Evolutionary conservation across 2,888 invertebrate genomes (phyloP), one percentile per base, ranked within the genome.

Genomic region (Hybos culiciformis): DNA sequence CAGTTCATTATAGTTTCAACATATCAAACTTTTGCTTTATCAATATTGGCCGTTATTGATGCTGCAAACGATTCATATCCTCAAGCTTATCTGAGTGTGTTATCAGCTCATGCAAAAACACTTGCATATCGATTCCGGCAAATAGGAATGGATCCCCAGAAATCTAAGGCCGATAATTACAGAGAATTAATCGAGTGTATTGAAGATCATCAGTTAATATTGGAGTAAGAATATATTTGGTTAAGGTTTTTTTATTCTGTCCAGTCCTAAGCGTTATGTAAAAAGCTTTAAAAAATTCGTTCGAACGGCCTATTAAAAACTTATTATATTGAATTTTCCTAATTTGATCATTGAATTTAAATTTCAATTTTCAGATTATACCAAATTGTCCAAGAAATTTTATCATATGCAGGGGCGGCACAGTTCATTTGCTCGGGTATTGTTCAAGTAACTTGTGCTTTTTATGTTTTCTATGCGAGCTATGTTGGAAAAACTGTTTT

Each of bases 331-430:
- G n/a, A n/a, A n/a, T n/a, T n/a, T n/a, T n/a, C n/a, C n/a, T n/a
- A n/a, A n/a, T n/a, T n/a, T n/a, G n/a, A n/a, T n/a, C n/a, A n/a
- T n/a, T n/a, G 18, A 11, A 29, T 20, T 29, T 26, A 12, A 26
- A 18, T 33, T 24, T 46, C 17, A 37, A 29, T 44, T 59, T 59
- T 9, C 60, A 74, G 70, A 40, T 68, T 70, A 42, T 66, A 70
- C 21, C 56, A 61, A 43, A 55, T 62, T 20, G 66, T 72, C 33
- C 71, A 73, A 50, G 54, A 67, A 31, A 68, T 70, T 1, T 70
- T 69, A 34, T 72, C 73, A 24, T 60, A 62, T 1, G 68, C 70
- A 38, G 71, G 74, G 49, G 66, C 74, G 50, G 70, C 71, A 21
- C 74, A 75, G 53, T 58, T 74, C 40, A 56, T 66, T n/a, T 70